phyloP scores from a whole-genome alignment of 2,888 invertebrate genomes.

The Omphaloscelis lunosa region DNA sequence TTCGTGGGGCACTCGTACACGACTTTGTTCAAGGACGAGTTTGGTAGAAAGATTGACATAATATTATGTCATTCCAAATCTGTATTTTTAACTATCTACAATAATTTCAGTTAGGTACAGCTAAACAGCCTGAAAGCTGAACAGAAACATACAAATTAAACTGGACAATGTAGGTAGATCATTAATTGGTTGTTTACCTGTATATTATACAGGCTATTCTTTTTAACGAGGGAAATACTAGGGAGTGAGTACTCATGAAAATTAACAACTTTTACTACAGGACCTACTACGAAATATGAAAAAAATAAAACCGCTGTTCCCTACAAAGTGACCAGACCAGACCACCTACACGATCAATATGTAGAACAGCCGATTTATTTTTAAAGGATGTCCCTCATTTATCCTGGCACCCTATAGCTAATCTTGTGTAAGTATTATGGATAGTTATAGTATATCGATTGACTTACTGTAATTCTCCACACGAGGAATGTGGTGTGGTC shows the following conservation, averaged over 20 bases:
- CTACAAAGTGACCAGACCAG: no score
- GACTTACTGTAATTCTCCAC: conserved; percentile 96
- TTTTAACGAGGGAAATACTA: no score
- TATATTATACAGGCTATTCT: not conserved
- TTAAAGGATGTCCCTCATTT: not conserved
- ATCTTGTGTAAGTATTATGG: not conserved
- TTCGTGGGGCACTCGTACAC: conserved; percentile 36
- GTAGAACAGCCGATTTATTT: not conserved
- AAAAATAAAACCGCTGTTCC: not conserved
- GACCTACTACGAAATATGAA: not conserved
- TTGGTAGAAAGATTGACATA: conserved; percentile 6
- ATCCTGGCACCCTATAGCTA: not conserved
- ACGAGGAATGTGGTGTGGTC: conserved; percentile 95
- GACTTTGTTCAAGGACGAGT: conserved; percentile 56
- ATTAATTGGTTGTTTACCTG: not conserved
- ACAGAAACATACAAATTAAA: not conserved
- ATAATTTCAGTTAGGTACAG: not conserved
- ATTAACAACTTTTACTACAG: not conserved
- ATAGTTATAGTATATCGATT: not conserved
- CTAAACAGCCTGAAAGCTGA: not conserved
- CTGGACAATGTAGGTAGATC: not conserved
- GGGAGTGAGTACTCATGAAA: not conserved
- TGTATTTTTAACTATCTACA: not conserved
- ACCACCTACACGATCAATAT: not conserved
- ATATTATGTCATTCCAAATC: not conserved